Conservation (phyloP, 2,888 invertebrate genomes). For the Rosalia funebris region DNA sequence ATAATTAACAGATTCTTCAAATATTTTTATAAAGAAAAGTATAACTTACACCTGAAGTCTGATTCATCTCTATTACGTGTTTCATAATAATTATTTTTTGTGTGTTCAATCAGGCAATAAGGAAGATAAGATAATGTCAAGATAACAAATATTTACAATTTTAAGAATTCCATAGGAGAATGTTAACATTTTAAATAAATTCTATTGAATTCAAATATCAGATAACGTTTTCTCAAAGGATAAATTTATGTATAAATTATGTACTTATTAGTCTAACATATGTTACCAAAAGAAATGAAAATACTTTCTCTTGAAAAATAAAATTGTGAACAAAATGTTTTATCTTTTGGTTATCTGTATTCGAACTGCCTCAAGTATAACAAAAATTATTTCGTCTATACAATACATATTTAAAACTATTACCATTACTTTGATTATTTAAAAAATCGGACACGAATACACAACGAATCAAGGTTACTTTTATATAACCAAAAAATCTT, state of each 20-base stretch:
- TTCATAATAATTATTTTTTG: not conserved
- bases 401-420: too few species aligned
- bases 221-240: too few species aligned
- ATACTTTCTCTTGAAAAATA: too few species aligned
- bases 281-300: not conserved
- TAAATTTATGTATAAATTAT: not conserved
- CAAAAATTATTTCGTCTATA: too few species aligned
- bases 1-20: too few species aligned
- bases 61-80: not conserved
- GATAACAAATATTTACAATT: too few species aligned
- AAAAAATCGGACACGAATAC: not conserved
- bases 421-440: not conserved
- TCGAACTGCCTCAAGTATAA: too few species aligned
- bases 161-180: not conserved
- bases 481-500: not conserved
- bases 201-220: not conserved
- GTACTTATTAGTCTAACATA: not conserved
- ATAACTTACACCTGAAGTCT: not conserved
- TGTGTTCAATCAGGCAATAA: too few species aligned
- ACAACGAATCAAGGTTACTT: not conserved
- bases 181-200: not conserved
- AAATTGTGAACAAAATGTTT: too few species aligned
- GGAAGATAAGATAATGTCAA: constrained; percentile 1
- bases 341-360: too few species aligned
- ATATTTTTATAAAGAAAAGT: not conserved